These are phyloP conservation scores for Sus cebifrons DNA, from an alignment of 2,797 vertebrate species.

Conservation along the genomic window DNA sequence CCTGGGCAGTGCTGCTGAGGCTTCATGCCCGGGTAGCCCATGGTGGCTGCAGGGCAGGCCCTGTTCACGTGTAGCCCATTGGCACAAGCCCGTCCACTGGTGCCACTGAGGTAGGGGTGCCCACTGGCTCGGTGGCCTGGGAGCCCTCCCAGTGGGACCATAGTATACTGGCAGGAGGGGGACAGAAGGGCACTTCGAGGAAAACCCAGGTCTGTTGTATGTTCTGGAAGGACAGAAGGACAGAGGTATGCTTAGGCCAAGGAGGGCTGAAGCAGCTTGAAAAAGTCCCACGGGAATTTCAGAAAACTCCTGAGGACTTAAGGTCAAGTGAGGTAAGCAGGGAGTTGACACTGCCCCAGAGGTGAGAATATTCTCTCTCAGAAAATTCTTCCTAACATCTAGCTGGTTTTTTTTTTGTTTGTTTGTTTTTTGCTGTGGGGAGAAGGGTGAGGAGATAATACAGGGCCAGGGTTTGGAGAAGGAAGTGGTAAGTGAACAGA, in stretches of 20 bases:
- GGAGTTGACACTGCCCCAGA: background rate
- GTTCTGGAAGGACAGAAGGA: slow-evolving; percentile 91
- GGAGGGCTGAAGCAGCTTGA: background rate
- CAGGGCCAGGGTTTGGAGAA: rapidly evolving
- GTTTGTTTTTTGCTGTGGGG: background rate
- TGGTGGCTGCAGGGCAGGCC: slow-evolving; percentile 88
- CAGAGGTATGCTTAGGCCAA: slow-evolving; percentile 32
- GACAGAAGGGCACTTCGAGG: slow-evolving; percentile 92
- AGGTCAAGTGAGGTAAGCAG: background rate
- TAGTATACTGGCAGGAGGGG: slow-evolving; percentile 97
- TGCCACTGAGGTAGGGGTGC: slow-evolving; percentile 87
- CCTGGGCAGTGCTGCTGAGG: slow-evolving; percentile 90
- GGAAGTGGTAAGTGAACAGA: background rate
- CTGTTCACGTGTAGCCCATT: slow-evolving; percentile 84
- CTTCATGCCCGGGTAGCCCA: slow-evolving; percentile 91
- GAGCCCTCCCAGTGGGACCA: slow-evolving; percentile 96
- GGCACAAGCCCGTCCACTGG: slow-evolving; percentile 90
- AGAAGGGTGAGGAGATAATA: background rate
- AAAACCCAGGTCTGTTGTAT: slow-evolving; percentile 96
- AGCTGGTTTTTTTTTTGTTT: background rate
- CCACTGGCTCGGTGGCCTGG: slow-evolving; percentile 90
- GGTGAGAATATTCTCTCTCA: background rate
- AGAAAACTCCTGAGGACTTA: background rate
- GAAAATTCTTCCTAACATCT: background rate
- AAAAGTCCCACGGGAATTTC: background rate